A percentile compares a stretch with the other conserved stretches of the same genome.
Conservation (phyloP, 2,113 vertebrate genomes). For the Eretmochelys imbricata region DNA sequence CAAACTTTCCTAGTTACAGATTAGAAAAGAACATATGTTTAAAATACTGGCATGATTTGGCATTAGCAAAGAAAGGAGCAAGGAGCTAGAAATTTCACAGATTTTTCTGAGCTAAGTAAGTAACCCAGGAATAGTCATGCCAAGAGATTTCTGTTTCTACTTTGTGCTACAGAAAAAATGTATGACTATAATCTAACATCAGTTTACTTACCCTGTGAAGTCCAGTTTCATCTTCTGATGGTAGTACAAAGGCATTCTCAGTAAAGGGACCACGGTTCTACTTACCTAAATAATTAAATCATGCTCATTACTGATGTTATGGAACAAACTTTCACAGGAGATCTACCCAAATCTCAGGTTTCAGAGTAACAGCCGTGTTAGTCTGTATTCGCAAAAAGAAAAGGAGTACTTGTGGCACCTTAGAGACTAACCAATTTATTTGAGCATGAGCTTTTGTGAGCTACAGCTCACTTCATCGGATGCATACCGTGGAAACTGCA, state of each 20-base stretch:
- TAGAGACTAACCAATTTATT: no score
- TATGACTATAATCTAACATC: neutral
- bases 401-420: no score
- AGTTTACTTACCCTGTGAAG: neutral
- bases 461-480: no score
- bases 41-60: neutral
- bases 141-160: neutral
- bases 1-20: neutral
- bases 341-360: neutral
- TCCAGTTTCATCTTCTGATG: neutral
- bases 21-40: neutral
- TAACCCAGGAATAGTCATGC: neutral
- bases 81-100: neutral
- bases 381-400: no score
- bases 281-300: neutral
- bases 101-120: constrained; percentile 1
- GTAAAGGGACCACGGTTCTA: neutral
- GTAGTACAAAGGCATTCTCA: neutral
- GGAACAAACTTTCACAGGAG: neutral
- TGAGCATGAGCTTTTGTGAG: no score
- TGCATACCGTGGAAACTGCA: no score
- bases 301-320: neutral
- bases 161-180: neutral
- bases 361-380: no score
- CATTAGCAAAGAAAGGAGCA: neutral